A percentile compares a stretch with the other conserved stretches of the same genome.
Conservation (phyloP, 2,113 vertebrate genomes). For the Tonatia bakeri region DNA sequence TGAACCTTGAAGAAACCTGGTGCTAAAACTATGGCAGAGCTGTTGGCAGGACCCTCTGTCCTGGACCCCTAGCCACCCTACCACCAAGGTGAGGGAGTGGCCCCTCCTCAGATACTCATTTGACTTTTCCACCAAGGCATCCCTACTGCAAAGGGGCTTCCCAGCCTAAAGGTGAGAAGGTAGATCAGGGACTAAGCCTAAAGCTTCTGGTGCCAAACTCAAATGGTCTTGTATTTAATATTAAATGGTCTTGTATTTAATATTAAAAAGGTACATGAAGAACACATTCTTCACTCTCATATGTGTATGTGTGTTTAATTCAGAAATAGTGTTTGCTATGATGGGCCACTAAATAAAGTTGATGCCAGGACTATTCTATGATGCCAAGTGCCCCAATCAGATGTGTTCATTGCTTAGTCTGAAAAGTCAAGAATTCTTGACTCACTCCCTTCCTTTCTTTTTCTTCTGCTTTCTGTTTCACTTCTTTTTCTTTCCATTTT, state of each 20-base stretch:
- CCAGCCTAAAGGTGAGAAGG: too few species aligned
- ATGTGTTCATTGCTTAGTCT: background rate
- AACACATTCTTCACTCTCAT: background rate
- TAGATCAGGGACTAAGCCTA: background rate
- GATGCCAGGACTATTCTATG: background rate
- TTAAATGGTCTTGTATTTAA: background rate
- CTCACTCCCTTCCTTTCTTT: background rate
- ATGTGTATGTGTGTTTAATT: background rate
- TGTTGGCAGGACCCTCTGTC: background rate
- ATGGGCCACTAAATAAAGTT: background rate
- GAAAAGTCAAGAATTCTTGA: background rate
- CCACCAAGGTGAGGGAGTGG: fast-evolving
- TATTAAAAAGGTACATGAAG: background rate
- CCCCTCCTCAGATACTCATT: background rate
- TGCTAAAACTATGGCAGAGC: background rate
- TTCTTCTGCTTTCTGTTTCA: background rate
- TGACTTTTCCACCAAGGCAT: background rate
- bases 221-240: background rate
- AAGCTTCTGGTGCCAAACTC: background rate
- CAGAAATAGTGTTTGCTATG: background rate
- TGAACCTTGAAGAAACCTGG: background rate
- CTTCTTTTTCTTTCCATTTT: background rate
- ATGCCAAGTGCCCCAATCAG: background rate
- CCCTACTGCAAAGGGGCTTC: background rate
- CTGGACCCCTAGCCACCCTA: background rate